Base-by-base conservation (phyloP, 2,888 invertebrate genomes). In the Drosophila dives region DNA sequence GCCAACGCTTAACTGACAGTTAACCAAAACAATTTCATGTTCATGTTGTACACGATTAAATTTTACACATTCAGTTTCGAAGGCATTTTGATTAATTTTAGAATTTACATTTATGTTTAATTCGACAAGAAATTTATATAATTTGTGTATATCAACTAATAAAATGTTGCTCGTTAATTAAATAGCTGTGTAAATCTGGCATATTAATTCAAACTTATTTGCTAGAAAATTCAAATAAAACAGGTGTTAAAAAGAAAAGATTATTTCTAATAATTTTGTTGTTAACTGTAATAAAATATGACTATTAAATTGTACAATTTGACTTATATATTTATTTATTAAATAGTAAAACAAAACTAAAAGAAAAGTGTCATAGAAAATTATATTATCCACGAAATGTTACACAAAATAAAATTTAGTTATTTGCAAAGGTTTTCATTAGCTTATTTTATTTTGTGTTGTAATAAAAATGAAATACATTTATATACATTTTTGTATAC, bases 21-120 rank as follows among this genome's bases (percentile, higher is more conserved):
- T 72, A 40, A 59, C 32, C 33, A 58, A 40, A n/a, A 34, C 42
- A 50, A 45, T 51, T 26, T 36, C 36, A 36, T 17, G 12, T 58
- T 23, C 12, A 12, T 38, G 12, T 29, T 38, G 12, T 20, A 33
- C 12, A 15, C 45, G 45, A 23, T 23, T 23, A 15, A 45, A 12
- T 15, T 23, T 15, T 23, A 20, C 20, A 33, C 33, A 53, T 23
- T 34, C 5, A 34, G 33, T 5, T 53, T 15, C 1, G 45, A 23
- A 45, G 20, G 45, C 45, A 45, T 15, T 45, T 45, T 8, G 45
- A 45, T 45, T 45, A 23, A 42, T 12, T 20, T 3, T 6, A 3
- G 3, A 3, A 3, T 3, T 15, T 20, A 3, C 20, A 15, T 20
- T 2, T 15, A 4, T 15, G 3, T 15, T 7, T 2, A 20, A 3